Percentiles rank a stretch among this genome's conserved stretches.
phyloP scores from a whole-genome alignment of 2,888 invertebrate species.

The Synanthedon formicaeformis region DNA sequence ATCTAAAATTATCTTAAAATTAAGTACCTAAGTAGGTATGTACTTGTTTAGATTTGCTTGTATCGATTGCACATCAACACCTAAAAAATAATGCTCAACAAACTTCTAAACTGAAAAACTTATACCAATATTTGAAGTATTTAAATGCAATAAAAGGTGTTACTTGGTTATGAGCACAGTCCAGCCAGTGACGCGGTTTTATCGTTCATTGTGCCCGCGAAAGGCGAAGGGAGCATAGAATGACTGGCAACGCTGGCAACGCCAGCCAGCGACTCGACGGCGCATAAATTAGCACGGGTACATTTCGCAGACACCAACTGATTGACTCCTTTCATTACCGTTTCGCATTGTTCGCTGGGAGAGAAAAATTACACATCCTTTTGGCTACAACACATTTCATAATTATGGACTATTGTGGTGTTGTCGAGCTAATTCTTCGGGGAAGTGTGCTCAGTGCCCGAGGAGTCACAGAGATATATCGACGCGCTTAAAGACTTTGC shows the following conservation, averaged over 20 bases:
- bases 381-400: slow-evolving; percentile 67
- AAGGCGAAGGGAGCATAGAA: slow-evolving; percentile 21
- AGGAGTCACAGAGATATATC: slow-evolving; percentile 42
- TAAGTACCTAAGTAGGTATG: too few relatives aligned
- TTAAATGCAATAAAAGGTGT: too few relatives aligned
- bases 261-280: slow-evolving; percentile 19
- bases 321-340: slow-evolving; percentile 70
- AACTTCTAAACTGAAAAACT: too few relatives aligned
- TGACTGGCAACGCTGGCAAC: slow-evolving; percentile 18
- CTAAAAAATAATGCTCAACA: too few relatives aligned
- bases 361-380: slow-evolving; percentile 61
- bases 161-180: not conserved
- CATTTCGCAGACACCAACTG: slow-evolving; percentile 58
- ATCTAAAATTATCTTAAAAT: too few relatives aligned
- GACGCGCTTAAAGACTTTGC: slow-evolving; percentile 36
- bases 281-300: slow-evolving; percentile 58
- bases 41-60: too few relatives aligned
- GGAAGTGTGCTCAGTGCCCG: slow-evolving; percentile 42
- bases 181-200: slow-evolving; percentile 18
- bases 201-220: slow-evolving; percentile 43
- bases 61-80: too few relatives aligned
- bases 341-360: slow-evolving; percentile 54
- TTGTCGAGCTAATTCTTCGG: slow-evolving; percentile 55
- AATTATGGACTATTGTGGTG: slow-evolving; percentile 69
- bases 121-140: too few relatives aligned